These are phyloP conservation scores for Dyspetes luteomarginatus DNA, from an alignment of 2,888 invertebrate genomes.

Conservation along the genomic window DNA sequence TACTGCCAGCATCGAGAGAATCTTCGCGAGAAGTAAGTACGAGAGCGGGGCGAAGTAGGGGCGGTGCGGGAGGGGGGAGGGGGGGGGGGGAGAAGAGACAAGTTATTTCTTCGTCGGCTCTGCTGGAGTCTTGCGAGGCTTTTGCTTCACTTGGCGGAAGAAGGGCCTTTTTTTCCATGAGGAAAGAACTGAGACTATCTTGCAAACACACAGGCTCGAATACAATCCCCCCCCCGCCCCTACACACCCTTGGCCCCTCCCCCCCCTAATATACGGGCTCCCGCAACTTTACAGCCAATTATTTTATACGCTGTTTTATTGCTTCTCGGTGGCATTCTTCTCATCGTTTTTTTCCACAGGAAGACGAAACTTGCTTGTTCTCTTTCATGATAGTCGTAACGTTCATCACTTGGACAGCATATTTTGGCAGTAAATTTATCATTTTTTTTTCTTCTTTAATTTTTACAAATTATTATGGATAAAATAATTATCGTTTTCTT, in stretches of 20 bases:
- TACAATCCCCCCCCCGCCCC: constrained; percentile 41
- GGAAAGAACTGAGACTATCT: constrained; percentile 15
- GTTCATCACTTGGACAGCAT: too few relatives aligned
- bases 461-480: too few relatives aligned
- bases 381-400: too few relatives aligned
- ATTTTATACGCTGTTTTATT: constrained; percentile 81
- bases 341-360: constrained; percentile 5
- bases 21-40: too few relatives aligned
- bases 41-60: background rate
- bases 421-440: too few relatives aligned
- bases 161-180: constrained; percentile 39
- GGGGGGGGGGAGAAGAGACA: constrained; percentile 31
- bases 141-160: constrained; percentile 13
- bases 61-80: constrained; percentile 20
- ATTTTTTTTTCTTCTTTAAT: background rate
- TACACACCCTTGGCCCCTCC: constrained; percentile 34
- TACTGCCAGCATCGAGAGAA: constrained; percentile 72
- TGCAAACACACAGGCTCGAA: constrained; percentile 41
- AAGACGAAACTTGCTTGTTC: constrained; percentile 18
- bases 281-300: constrained; percentile 81
- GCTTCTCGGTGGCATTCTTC: constrained; percentile 52
- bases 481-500: too few relatives aligned
- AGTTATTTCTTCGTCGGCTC: constrained; percentile 37
- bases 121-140: constrained; percentile 4
- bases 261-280: constrained; percentile 65